Conservation (phyloP, 2,797 vertebrate genomes). For the Sebastes melanostomus region DNA sequence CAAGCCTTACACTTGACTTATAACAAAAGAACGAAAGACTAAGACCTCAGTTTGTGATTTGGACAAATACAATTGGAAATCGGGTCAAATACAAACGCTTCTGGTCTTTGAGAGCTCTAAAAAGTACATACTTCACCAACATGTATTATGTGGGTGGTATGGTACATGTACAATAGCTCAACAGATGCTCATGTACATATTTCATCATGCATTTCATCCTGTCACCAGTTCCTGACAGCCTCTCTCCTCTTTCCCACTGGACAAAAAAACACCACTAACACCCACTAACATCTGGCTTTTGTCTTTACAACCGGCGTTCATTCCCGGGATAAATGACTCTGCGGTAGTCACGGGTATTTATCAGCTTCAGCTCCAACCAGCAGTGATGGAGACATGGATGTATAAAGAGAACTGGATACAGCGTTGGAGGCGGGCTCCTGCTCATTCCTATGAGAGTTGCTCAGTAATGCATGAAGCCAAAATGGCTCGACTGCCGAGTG, state of each 20-base stretch:
- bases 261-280: too few species aligned
- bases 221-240: neutral
- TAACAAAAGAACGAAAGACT: too few species aligned
- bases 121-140: neutral
- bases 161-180: neutral
- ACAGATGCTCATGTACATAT: neutral
- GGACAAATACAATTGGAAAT: neutral
- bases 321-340: neutral
- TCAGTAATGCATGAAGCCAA: too few species aligned
- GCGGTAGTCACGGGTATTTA: too few species aligned
- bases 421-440: too few species aligned
- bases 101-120: neutral
- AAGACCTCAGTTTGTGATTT: too few species aligned
- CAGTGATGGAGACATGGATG: too few species aligned
- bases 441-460: too few species aligned
- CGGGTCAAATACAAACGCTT: neutral
- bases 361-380: too few species aligned
- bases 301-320: neutral
- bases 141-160: neutral
- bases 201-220: neutral
- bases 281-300: neutral
- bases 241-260: too few species aligned
- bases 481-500: too few species aligned
- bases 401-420: too few species aligned
- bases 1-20: neutral